A percentile compares a stretch with the other conserved stretches of the same genome.
Evolutionary conservation across 2,888 invertebrate species (phyloP).

Genomic region (Chaitophorus viminalis): DNA sequence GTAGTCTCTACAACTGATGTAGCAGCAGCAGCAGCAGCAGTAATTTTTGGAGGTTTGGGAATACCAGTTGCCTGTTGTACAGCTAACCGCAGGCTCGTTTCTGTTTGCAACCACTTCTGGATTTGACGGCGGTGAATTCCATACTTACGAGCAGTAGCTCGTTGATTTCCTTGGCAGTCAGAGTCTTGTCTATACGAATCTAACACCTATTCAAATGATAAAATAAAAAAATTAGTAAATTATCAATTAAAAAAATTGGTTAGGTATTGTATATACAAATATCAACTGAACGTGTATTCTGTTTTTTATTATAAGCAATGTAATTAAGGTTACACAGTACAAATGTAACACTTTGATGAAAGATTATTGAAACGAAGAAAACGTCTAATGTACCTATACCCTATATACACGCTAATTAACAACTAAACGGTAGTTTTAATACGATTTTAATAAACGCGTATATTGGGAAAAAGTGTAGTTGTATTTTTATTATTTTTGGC

Average conservation of each 20-base stretch:
- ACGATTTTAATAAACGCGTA: neutral
- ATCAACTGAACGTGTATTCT: neutral
- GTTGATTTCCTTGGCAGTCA: conserved; percentile 89
- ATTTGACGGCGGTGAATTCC: conserved; percentile 90
- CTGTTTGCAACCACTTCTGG: conserved; percentile 91
- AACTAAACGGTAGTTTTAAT: neutral
- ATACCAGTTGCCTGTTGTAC: conserved; percentile 68
- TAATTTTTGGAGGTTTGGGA: conserved; percentile 26
- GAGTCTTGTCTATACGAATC: conserved; percentile 87
- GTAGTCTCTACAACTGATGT: neutral
- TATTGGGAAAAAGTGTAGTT: neutral
- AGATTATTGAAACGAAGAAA: neutral
- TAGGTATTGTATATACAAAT: neutral
- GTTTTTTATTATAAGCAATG: neutral
- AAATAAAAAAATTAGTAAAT: neutral
- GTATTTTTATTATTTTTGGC: conserved; percentile 53
- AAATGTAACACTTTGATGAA: neutral
- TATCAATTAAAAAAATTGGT: neutral
- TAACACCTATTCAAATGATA: conserved; percentile 70
- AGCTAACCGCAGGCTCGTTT: conserved; percentile 80
- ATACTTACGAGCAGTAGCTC: conserved; percentile 89
- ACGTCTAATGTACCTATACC: neutral
- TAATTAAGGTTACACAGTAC: neutral
- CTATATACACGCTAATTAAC: neutral
- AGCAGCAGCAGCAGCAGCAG: neutral